A percentile compares a stretch with the other conserved stretches of the same genome.
These are phyloP conservation scores for Pteruthius melanotis DNA, from an alignment of 2,113 vertebrate genomes.

Conservation along the genomic window DNA sequence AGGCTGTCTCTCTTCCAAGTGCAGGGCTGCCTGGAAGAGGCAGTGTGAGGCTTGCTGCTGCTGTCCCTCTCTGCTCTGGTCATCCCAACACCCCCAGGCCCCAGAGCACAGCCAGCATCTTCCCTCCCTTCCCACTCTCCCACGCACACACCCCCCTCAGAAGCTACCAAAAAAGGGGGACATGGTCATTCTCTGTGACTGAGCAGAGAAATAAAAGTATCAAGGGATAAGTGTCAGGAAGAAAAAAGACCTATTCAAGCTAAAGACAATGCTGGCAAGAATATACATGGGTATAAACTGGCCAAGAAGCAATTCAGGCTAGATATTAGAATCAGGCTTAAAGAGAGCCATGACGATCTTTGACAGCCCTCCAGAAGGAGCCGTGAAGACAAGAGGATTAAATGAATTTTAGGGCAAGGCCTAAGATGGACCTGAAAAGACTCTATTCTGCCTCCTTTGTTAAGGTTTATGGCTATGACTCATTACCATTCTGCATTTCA, in stretches of 20 bases:
- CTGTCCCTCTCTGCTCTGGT: not conserved
- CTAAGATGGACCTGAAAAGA: not conserved
- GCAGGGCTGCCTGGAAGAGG: not conserved
- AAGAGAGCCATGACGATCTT: not conserved
- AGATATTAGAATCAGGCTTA: constrained; percentile 31
- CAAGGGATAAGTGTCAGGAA: constrained; percentile 40
- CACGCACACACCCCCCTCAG: not conserved
- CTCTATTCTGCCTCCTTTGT: constrained; percentile 12
- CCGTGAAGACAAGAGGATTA: not conserved
- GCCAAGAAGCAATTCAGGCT: constrained; percentile 3
- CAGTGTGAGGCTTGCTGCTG: not conserved
- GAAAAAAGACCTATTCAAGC: constrained; percentile 43
- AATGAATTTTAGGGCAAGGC: not conserved
- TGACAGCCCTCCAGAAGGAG: constrained; percentile 7
- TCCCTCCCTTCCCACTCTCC: not conserved
- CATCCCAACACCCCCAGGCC: not conserved
- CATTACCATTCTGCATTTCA: constrained; percentile 17
- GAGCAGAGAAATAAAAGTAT: constrained; percentile 13
- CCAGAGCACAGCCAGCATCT: fast-evolving
- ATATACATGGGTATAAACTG: not conserved
- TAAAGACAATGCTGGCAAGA: constrained; percentile 48
- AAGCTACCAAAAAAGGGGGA: not conserved
- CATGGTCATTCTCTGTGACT: not conserved
- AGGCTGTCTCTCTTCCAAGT: not conserved
- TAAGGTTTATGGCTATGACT: constrained; percentile 33